phyloP scores from a whole-genome alignment of 2,888 invertebrate genomes.

The Aethes cnicana region DNA sequence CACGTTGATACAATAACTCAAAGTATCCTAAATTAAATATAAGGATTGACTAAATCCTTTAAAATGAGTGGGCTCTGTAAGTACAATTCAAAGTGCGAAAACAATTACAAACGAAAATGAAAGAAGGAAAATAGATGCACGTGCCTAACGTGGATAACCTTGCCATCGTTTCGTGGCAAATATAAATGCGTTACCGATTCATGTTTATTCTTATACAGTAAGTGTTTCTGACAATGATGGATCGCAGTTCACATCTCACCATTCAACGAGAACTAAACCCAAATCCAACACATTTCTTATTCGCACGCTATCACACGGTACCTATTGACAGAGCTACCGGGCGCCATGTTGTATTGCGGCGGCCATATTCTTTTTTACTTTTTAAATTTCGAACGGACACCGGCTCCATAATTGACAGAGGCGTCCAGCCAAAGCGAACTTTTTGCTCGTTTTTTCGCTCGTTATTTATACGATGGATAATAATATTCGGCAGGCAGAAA shows the following conservation, averaged over 20 bases:
- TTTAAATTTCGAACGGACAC: slow-evolving; percentile 40
- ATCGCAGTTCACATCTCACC: slow-evolving; percentile 5
- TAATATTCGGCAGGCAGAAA: slow-evolving; percentile 54
- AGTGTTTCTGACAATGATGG: slow-evolving; percentile 24
- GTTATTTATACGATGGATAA: slow-evolving; percentile 41
- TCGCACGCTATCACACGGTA: slow-evolving; percentile 11
- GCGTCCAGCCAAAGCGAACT: slow-evolving; percentile 46
- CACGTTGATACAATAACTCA: too few relatives aligned
- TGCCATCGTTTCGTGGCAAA: slow-evolving; percentile 8
- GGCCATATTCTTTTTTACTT: slow-evolving; percentile 36
- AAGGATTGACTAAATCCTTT: too few relatives aligned
- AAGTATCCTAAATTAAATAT: too few relatives aligned
- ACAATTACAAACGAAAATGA: too few relatives aligned
- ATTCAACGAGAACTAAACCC: slow-evolving; percentile 14
- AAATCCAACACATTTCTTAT: slow-evolving; percentile 14
- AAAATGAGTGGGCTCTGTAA: too few relatives aligned
- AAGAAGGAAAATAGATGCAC: too few relatives aligned
- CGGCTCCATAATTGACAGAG: slow-evolving; percentile 55
- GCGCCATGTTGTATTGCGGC: slow-evolving; percentile 29
- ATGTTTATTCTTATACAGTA: slow-evolving; percentile 12
- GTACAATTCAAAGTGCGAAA: too few relatives aligned
- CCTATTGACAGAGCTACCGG: slow-evolving; percentile 28
- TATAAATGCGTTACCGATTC: slow-evolving; percentile 2
- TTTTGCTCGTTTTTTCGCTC: slow-evolving; percentile 37
- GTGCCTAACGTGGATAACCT: too few relatives aligned